Conservation (phyloP, 2,113 vertebrate species). For the Phyllostomus hastatus region DNA sequence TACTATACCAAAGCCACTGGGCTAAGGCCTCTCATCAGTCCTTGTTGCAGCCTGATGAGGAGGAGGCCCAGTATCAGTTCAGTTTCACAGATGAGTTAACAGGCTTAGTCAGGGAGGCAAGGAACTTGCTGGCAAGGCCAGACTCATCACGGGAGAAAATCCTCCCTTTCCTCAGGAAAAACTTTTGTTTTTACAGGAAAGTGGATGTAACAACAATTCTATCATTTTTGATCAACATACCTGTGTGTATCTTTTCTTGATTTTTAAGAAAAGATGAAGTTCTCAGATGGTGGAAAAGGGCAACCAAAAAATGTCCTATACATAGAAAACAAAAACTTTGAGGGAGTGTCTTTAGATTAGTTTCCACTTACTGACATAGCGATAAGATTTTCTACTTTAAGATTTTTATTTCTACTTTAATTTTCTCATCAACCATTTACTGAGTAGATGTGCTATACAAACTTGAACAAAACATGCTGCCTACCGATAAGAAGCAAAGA, state of each 20-base stretch:
- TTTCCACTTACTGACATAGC: neutral
- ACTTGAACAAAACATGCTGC: neutral
- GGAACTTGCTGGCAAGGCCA: neutral
- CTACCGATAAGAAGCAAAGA: neutral
- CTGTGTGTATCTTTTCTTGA: neutral
- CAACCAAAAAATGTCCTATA: neutral
- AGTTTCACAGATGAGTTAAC: neutral
- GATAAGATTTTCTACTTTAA: neutral
- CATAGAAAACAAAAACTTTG: neutral
- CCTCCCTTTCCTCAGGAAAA: neutral
- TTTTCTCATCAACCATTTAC: neutral
- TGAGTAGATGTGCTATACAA: neutral
- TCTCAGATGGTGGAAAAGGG: neutral
- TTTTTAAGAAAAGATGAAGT: neutral
- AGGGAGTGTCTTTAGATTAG: neutral
- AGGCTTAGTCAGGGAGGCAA: neutral
- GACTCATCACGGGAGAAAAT: neutral
- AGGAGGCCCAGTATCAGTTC: neutral
- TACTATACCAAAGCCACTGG: fast-evolving
- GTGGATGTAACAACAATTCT: neutral
- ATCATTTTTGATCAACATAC: neutral
- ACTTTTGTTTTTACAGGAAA: neutral
- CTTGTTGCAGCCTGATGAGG: neutral
- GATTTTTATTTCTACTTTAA: neutral
- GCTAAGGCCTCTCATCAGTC: neutral